Conservation (phyloP, 2,113 vertebrate species). For the Asarcornis scutulata region DNA sequence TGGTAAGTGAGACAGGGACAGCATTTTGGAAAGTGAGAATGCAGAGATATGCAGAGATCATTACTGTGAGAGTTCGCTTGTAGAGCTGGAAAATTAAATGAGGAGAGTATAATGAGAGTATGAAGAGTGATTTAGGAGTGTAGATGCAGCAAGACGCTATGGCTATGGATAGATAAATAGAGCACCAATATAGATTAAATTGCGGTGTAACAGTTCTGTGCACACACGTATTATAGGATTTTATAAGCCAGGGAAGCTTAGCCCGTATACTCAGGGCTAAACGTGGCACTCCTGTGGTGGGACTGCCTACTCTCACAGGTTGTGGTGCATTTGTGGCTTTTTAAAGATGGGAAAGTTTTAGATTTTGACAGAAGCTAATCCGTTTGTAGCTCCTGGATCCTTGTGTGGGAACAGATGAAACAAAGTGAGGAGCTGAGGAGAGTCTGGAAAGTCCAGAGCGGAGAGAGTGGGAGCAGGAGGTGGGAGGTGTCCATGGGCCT, state of each 20-base stretch:
- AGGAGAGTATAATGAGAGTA: not conserved
- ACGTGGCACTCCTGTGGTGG: not conserved
- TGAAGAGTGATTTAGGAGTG: conserved; percentile 18
- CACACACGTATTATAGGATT: not conserved
- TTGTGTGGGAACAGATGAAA: not conserved
- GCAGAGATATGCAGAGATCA: not conserved
- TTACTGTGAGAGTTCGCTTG: not conserved
- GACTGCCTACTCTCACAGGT: not conserved
- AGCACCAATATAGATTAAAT: conserved; percentile 31
- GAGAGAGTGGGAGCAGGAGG: not conserved
- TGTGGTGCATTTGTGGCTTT: not conserved
- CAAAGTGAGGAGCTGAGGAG: not conserved
- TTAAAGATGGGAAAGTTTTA: not conserved
- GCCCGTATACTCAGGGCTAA: not conserved
- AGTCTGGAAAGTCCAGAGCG: not conserved
- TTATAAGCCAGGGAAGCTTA: not conserved
- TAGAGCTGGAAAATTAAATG: conserved; percentile 24
- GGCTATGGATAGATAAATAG: conserved; percentile 19
- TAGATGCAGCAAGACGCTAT: conserved; percentile 13
- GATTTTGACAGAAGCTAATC: not conserved
- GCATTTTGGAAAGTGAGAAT: not conserved
- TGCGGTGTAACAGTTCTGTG: conserved; percentile 29
- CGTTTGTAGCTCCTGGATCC: not conserved
- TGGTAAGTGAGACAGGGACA: not conserved
- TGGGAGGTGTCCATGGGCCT: fast-evolving